Percentiles rank a stretch among this genome's conserved stretches.
These are phyloP conservation scores for Mesitornis unicolor DNA, from an alignment of 2,113 vertebrate species.

Conservation along the genomic window DNA sequence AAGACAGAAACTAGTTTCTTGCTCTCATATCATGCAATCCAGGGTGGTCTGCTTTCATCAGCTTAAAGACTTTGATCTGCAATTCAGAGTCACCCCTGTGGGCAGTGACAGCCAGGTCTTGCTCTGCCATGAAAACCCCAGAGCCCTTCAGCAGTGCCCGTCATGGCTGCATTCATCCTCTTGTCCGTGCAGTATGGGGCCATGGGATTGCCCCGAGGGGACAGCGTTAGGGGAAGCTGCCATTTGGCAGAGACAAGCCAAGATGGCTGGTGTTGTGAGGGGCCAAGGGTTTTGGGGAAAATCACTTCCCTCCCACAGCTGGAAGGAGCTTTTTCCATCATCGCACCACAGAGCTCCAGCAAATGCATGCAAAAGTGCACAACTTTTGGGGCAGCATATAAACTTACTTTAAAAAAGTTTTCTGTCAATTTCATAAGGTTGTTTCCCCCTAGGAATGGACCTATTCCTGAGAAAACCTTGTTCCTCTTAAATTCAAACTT, in stretches of 20 bases:
- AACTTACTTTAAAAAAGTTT: not conserved
- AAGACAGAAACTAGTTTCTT: not conserved
- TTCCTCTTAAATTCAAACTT: not conserved
- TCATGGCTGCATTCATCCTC: fast-evolving
- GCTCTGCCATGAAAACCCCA: not conserved
- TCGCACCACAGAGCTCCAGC: fast-evolving
- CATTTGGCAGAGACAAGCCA: fast-evolving
- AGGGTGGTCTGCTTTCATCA: not conserved
- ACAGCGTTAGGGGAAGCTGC: fast-evolving
- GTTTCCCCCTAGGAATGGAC: not conserved
- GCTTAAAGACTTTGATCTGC: not conserved
- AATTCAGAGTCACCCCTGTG: not conserved
- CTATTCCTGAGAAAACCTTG: not conserved
- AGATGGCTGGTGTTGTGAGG: fast-evolving
- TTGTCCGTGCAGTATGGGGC: fast-evolving
- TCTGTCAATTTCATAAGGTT: not conserved
- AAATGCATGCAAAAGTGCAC: not conserved
- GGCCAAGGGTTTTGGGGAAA: not conserved
- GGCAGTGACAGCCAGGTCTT: not conserved
- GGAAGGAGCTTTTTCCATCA: not conserved
- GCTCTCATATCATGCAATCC: not conserved
- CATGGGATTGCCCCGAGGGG: too few species aligned
- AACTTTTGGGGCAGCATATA: not conserved
- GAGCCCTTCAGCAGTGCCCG: not conserved
- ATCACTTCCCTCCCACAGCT: not conserved